phyloP scores from a whole-genome alignment of 2,113 vertebrate genomes.

The Ranitomeya variabilis region DNA sequence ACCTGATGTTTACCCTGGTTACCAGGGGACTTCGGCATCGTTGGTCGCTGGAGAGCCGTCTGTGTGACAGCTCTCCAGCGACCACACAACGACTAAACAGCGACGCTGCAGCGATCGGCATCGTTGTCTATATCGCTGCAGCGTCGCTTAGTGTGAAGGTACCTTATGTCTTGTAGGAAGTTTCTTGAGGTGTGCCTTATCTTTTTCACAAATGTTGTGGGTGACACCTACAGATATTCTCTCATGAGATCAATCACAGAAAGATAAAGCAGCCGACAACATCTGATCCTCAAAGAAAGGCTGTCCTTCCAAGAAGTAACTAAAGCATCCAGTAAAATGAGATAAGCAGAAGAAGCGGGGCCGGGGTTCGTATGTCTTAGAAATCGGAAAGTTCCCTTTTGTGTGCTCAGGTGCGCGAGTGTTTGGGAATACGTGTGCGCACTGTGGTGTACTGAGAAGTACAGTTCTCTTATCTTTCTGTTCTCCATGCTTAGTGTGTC shows the following conservation, averaged over 20 bases:
- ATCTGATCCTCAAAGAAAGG: neutral
- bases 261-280: neutral
- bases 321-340: neutral
- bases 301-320: neutral
- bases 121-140: too few species aligned
- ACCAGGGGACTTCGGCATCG: too few species aligned
- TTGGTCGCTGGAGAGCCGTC: too few species aligned
- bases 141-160: too few species aligned
- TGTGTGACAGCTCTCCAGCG: too few species aligned
- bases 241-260: constrained; percentile 24
- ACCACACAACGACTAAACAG: too few species aligned
- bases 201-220: neutral
- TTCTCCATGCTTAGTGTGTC: too few species aligned
- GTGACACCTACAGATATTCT: neutral
- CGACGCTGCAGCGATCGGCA: too few species aligned
- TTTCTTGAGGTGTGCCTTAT: constrained; percentile 22
- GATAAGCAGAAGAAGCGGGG: neutral
- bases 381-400: neutral
- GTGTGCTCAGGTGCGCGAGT: constrained; percentile 24
- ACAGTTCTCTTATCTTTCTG: too few species aligned
- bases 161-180: neutral
- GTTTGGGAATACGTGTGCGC: neutral
- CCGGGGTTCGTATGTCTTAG: neutral
- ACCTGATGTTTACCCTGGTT: too few species aligned
- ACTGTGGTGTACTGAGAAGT: neutral